Evolutionary conservation across 2,113 vertebrate genomes (phyloP).

Genomic region (Tenrec ecaudatus): DNA sequence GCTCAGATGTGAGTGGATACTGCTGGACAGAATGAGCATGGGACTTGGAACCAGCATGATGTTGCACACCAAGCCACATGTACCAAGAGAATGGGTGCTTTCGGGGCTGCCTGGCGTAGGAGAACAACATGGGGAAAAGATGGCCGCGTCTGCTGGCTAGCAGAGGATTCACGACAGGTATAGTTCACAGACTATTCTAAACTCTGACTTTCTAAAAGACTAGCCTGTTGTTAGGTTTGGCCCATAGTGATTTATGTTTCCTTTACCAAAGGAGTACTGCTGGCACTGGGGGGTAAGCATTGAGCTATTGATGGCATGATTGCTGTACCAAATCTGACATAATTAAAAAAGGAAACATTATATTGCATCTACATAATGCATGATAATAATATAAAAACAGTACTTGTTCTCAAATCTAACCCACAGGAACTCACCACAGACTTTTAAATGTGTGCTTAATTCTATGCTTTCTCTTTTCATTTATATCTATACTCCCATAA

Average conservation of each 20-base stretch:
- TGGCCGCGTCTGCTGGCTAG: neutral
- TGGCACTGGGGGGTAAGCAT: too few species aligned
- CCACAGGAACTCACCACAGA: neutral
- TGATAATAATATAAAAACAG: neutral
- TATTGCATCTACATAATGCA: neutral
- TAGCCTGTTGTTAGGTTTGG: neutral
- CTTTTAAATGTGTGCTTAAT: conserved; percentile 30
- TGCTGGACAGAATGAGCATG: neutral
- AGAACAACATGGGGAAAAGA: neutral
- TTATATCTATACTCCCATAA: neutral
- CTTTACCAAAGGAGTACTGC: too few species aligned
- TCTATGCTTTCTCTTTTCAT: neutral
- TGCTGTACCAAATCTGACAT: conserved; percentile 7
- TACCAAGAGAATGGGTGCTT: neutral
- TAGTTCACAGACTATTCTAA: neutral
- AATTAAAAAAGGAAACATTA: neutral
- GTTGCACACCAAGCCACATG: neutral
- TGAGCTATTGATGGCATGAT: neutral
- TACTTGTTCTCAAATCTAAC: neutral
- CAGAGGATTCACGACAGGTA: neutral
- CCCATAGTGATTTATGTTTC: neutral
- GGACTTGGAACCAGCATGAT: neutral
- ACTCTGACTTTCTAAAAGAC: too few species aligned
- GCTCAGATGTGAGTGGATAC: too few species aligned
- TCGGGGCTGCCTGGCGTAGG: neutral